Evolutionary conservation across 2,888 invertebrate genomes (phyloP), one percentile per base, ranked within the genome.

Genomic region (Adela reaumurella): DNA sequence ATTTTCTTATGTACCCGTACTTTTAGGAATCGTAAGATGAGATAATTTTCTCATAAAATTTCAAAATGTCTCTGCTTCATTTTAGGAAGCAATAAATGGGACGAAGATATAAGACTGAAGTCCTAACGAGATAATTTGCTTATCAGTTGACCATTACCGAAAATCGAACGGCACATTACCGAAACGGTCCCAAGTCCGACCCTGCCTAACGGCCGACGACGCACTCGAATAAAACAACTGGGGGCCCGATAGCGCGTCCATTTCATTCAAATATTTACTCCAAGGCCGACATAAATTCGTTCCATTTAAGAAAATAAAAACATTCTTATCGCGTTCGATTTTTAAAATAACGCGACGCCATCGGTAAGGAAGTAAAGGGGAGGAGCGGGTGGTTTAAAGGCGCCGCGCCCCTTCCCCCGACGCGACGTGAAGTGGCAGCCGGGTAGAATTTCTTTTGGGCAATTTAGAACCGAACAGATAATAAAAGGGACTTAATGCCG

Each of bases 71-170:
- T 8, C 8, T 24, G 24, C 24, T 24, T 24, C 24, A 24, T 55
- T 24, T 42, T 35, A 45, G 41, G 35, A 41, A 49, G 20, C 35
- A 49, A 49, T 45, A 41, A 46, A 43, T 52, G 51, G 52, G 45
- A 50, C 52, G 53, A 56, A 6, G 17, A 19, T 19, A 43, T 43
- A 17, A 43, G 17, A 43, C 17, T 19, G 43, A 43, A 43, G 17
- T 70, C 62, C 70, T 77, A 78, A 77, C 70, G 76, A 74, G 68
- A 57, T 74, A 76, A 70, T 78, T 78, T 77, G 69, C 77, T 76
- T 77, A 78, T 78, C 78, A 74, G 73, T 72, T 78, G 77, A 77
- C 78, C 78, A 74, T 78, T 78, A 74, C 74, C 65, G 70, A 72
- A 74, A 77, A 78, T 74, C 74, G 77, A 77, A 74, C 68, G 68